Base-by-base conservation (phyloP, 2,888 invertebrate species). In the Pyrrhosoma nymphula region DNA sequence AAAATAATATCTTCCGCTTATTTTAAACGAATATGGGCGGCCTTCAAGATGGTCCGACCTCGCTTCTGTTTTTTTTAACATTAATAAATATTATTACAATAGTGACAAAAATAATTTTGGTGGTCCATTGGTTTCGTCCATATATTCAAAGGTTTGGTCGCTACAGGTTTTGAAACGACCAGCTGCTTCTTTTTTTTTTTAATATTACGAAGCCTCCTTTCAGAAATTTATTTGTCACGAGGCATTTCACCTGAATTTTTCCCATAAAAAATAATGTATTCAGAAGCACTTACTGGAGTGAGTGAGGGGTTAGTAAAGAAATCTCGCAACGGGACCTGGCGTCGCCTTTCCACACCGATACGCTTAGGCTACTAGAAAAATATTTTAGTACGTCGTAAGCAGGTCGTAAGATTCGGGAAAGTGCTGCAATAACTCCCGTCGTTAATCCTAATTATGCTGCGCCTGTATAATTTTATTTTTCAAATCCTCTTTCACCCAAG, bases 251-350 rank as follows among this genome's bases (percentile, higher is more conserved):
- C 82, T 82, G 82, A 82, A 82, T 30, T 35, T 82, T 82, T 35
- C 35, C 82, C 82, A 82, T 82, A 82, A 82, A 82, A 82, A 82
- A 82, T 82, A 82, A 82, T 82, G 82, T 82, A 82, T 82, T 82
- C 82, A 82, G 82, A 82, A 82, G 82, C 30, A 16, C 35, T 30
- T 8, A 18, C 16, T 18, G 82, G 30, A 2, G 35, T 12, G 82
- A 35, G n/a, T 82, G 35, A 30, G 82, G 82, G 35, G 35, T 30
- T 35, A 82, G 82, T 82, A 82, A 82, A 82, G 82, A 82, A 82
- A 82, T 82, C 82, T 82, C 82, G 82, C 82, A 14, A 82, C 82
- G 35, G 82, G 82, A 82, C 35, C 35, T 82, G 82, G 82, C 82
- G 35, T 82, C 82, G 14, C 82, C 82, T 82, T 30, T 82, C 82